Evolutionary conservation across 2,888 invertebrate species (phyloP).

Genomic region (Eulithis prunata): DNA sequence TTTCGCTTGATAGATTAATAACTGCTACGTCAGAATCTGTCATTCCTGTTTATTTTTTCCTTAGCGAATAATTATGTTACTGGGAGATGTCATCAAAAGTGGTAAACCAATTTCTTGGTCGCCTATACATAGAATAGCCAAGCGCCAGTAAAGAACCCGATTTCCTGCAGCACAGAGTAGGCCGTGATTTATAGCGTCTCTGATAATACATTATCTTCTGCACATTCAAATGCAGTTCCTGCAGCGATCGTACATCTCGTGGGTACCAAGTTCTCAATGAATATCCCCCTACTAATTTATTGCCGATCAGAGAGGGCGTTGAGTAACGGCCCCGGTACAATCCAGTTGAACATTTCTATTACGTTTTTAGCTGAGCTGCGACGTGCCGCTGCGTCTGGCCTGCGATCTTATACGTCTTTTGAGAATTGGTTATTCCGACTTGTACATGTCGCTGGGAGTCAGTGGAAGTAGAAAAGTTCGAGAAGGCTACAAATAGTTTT

Average conservation of each 20-base stretch:
- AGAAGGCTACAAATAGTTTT: too few relatives aligned
- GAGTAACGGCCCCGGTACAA: slow-evolving; percentile 63
- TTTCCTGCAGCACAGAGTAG: slow-evolving; percentile 28
- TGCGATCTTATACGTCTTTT: slow-evolving; percentile 8
- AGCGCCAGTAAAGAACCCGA: slow-evolving; percentile 26
- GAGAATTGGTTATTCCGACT: neutral
- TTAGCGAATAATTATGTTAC: too few relatives aligned
- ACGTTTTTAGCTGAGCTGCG: slow-evolving; percentile 11
- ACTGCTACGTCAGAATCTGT: too few relatives aligned
- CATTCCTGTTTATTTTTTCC: too few relatives aligned
- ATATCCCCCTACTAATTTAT: slow-evolving; percentile 76
- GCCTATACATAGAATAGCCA: neutral
- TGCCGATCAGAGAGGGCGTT: slow-evolving; percentile 67
- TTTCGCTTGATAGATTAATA: too few relatives aligned
- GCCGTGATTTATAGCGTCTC: slow-evolving; percentile 41
- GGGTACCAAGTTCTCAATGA: slow-evolving; percentile 67
- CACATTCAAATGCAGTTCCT: slow-evolving; percentile 66
- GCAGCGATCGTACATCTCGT: slow-evolving; percentile 61
- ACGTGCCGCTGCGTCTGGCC: neutral
- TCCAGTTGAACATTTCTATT: slow-evolving; percentile 30
- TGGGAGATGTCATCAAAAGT: too few relatives aligned
- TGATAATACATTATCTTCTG: slow-evolving; percentile 54
- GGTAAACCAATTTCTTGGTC: too few relatives aligned
- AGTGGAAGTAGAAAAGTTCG: neutral
- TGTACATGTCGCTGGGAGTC: neutral